Evolutionary conservation across 2,797 vertebrate species (phyloP).

Genomic region (Acrossocheilus fasciatus): DNA sequence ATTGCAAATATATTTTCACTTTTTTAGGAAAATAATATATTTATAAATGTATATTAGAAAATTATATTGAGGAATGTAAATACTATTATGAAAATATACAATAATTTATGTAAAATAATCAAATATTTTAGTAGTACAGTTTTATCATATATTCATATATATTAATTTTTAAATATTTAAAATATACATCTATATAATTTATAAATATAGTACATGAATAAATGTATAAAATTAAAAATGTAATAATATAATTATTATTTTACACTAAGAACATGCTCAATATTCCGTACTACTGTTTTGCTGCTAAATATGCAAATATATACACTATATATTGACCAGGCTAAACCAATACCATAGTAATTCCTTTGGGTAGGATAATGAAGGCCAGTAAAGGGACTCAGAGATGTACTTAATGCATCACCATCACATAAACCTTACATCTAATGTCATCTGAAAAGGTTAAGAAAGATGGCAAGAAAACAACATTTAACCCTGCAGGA

Average conservation of each 20-base stretch:
- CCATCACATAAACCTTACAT: slow-evolving; percentile 17
- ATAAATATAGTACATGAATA: neutral
- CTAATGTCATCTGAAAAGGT: slow-evolving; percentile 30
- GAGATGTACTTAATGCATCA: slow-evolving; percentile 2
- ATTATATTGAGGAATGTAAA: too few species aligned
- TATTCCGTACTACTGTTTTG: neutral
- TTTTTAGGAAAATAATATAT: neutral
- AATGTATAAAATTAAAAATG: neutral
- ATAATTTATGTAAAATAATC: neutral
- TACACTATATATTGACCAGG: neutral
- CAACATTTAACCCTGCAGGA: neutral
- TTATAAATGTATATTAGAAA: too few species aligned
- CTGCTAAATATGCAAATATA: neutral
- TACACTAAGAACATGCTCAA: neutral
- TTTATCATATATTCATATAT: neutral
- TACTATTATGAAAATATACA: neutral
- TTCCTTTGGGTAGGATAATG: neutral
- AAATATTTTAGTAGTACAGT: too few species aligned
- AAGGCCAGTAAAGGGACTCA: neutral
- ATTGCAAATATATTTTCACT: neutral
- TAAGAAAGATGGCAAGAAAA: neutral
- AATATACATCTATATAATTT: neutral
- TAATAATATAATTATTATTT: neutral
- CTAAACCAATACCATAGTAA: neutral
- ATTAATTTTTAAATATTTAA: neutral